Conservation (phyloP, 1,140 invertebrate species). For the Oppia nitens region DNA sequence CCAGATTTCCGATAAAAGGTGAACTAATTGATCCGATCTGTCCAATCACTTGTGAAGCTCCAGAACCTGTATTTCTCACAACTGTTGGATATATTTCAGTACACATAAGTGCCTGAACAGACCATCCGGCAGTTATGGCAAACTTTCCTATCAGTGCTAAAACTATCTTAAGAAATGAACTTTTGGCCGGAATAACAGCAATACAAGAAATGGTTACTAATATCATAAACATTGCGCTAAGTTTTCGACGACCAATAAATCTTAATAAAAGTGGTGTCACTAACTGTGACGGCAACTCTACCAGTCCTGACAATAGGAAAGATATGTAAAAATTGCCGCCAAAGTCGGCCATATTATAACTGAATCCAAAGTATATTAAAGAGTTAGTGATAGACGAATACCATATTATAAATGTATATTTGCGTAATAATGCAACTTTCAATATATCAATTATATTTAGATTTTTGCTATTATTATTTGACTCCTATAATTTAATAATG, state of each 20-base stretch:
- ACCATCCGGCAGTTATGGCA: no score
- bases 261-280: not conserved
- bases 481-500: not conserved
- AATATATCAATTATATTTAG: conserved; percentile 46
- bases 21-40: no score
- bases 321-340: conserved; percentile 54
- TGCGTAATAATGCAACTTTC: conserved; percentile 46
- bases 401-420: conserved; percentile 51
- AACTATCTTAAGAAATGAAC: no score
- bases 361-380: conserved; percentile 60
- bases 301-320: conserved; percentile 52
- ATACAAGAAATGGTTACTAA: no score
- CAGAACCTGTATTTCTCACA: no score
- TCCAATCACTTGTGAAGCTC: no score
- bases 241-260: not conserved
- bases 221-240: not conserved
- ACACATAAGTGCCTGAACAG: no score
- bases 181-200: no score
- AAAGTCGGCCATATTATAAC: conserved; percentile 55
- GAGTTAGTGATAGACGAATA: conserved; percentile 57
- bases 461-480: not conserved
- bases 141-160: no score
- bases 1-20: no score
- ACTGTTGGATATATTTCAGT: no score
- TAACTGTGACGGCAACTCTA: conserved; percentile 47